Conservation (phyloP, 2,888 invertebrate genomes). For the Polyommatus icarus region DNA sequence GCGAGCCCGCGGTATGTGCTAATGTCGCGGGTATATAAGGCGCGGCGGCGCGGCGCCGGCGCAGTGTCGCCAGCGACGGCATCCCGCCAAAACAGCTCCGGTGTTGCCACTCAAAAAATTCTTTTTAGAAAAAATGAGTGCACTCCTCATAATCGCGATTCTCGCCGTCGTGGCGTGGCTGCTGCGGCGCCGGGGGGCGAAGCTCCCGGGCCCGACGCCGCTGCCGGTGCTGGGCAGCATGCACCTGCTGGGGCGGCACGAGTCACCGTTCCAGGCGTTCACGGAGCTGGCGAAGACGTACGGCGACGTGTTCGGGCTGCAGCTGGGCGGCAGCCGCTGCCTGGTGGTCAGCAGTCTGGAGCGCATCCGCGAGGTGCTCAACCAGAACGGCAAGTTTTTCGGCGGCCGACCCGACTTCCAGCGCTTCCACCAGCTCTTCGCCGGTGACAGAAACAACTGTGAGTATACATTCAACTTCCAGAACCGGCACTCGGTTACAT, state of each 20-base stretch:
- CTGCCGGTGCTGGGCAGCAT: slow-evolving; percentile 86
- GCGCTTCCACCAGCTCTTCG: slow-evolving; percentile 90
- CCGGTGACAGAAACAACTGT: slow-evolving; percentile 93
- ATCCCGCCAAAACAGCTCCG: slow-evolving; percentile 59
- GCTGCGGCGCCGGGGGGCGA: slow-evolving; percentile 82
- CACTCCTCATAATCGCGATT: slow-evolving; percentile 60
- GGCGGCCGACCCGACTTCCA: slow-evolving; percentile 91
- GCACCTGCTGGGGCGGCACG: slow-evolving; percentile 82
- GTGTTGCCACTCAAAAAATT: slow-evolving; percentile 66
- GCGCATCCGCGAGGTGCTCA: slow-evolving; percentile 86
- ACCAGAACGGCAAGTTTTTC: slow-evolving; percentile 89
- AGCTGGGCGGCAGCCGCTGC: slow-evolving; percentile 84
- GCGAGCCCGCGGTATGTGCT: slow-evolving; percentile 35
- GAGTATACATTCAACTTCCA: slow-evolving; percentile 70
- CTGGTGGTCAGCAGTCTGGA: slow-evolving; percentile 87
- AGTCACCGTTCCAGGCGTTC: slow-evolving; percentile 86
- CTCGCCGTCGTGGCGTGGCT: slow-evolving; percentile 81
- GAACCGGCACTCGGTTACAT: neutral
- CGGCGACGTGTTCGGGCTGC: slow-evolving; percentile 86
- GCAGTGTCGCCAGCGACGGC: slow-evolving; percentile 50
- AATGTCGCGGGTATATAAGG: slow-evolving; percentile 48
- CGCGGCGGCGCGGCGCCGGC: slow-evolving; percentile 39
- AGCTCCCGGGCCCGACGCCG: slow-evolving; percentile 84
- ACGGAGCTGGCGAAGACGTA: slow-evolving; percentile 84
- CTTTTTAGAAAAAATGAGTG: slow-evolving; percentile 67